phyloP scores from a whole-genome alignment of 2,113 vertebrate species.

The Pterocles gutturalis region DNA sequence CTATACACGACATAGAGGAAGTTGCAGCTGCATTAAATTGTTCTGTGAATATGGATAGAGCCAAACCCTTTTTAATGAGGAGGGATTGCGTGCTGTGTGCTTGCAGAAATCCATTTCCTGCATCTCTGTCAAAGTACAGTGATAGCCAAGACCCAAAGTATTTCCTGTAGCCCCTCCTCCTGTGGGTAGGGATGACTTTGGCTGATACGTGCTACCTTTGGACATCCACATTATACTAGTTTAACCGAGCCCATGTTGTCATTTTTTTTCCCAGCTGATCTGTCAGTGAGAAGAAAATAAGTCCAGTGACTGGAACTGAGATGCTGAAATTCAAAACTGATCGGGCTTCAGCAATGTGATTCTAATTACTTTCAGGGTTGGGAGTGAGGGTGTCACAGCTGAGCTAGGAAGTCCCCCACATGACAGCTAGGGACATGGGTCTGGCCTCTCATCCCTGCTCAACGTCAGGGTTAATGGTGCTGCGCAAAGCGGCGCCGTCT shows the following conservation, averaged over 20 bases:
- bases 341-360: not conserved
- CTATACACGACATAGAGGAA: not conserved
- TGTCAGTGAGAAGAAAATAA: constrained; percentile 4
- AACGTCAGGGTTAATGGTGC: not conserved
- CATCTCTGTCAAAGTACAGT: not conserved
- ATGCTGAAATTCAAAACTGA: not conserved
- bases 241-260: not conserved
- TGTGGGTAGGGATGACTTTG: not conserved
- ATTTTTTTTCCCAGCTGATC: not conserved
- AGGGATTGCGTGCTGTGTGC: not conserved
- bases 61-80: not conserved
- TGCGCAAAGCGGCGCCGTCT: accelerated
- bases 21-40: not conserved
- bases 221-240: not conserved
- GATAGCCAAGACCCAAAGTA: not conserved
- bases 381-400: not conserved
- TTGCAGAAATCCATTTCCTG: not conserved
- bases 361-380: not conserved
- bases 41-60: not conserved
- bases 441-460: not conserved
- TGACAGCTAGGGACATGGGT: accelerated
- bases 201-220: not conserved
- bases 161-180: not conserved
- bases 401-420: not conserved
- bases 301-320: not conserved